Evolutionary conservation across 1,140 invertebrate genomes (phyloP), one percentile per base, ranked within the genome.

Genomic region (Lucilia sericata): DNA sequence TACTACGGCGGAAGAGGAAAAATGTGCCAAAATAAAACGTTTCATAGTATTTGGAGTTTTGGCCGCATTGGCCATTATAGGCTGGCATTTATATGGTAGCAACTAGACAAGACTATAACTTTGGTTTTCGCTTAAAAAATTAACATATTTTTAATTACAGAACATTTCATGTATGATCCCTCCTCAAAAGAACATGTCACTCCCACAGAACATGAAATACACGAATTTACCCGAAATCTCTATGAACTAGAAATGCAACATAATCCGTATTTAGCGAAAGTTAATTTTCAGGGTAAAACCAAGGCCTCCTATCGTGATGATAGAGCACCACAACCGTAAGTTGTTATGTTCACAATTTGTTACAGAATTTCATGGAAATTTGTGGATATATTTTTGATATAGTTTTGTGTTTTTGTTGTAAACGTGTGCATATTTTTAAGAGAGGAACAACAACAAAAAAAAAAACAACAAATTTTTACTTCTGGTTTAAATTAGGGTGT

Each of bases 291-390:
- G 92, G 94, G 94, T 83, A 93, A 93, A 88, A 96, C 95, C 7
- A 93, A 92, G 0, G 93, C 94, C 0, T 92, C 91, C 55, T 94
- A 93, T 49, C 92, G 91, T 74, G 92, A 92, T 30, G 96, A 96
- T 89, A 93, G 94, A 88, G 95, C 95, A 17, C 92, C 94, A 13
- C 90, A 93, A 85, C 94, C 94, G 95, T 96, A 92, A 87, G 89
- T 84, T 36, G 49, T 12, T 30, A 2, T 42, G 42, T 42, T 42
- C 42, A 42, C 42, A 42, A 42, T 42, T 42, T 42, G 42, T 42
- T 8, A 42, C 42, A 42, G 42, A 42, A 42, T 42, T 42, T 42
- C 42, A 42, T 42, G 5, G 42, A 42, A 42, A 42, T 42, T 1
- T 42, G 42, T 42, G 42, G 5, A 42, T 42, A 42, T n/a, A n/a